phyloP scores from a whole-genome alignment of 2,797 vertebrate species.

The Petrocephalus schoutedeni region DNA sequence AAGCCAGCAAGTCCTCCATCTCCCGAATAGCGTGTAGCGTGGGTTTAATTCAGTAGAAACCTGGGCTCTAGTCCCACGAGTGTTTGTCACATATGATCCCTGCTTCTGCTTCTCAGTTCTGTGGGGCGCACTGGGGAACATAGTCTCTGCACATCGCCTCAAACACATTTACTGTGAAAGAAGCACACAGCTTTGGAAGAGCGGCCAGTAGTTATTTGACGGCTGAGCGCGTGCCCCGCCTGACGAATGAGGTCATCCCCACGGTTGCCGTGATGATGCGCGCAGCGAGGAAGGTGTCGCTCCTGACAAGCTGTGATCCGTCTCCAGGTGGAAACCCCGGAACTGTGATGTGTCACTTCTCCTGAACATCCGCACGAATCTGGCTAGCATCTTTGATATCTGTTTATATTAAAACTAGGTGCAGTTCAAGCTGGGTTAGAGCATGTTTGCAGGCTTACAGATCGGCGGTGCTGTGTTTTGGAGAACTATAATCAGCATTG shows the following conservation, averaged over 20 bases:
- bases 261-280: background rate
- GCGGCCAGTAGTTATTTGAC: background rate
- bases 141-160: background rate
- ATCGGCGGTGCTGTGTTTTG: background rate
- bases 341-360: background rate
- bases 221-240: background rate
- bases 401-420: background rate
- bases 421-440: background rate
- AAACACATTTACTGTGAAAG: background rate
- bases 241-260: background rate
- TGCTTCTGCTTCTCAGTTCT: background rate
- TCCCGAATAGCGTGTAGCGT: background rate
- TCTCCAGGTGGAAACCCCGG: background rate
- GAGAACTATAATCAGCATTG: background rate
- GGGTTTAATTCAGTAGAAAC: background rate
- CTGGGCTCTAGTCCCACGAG: background rate
- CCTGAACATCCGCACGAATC: background rate
- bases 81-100: background rate
- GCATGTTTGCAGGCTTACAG: background rate
- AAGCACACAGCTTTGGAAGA: background rate
- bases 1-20: background rate
- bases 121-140: background rate
- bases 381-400: background rate
- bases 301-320: slow-evolving; percentile 9
- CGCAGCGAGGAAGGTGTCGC: background rate